phyloP scores from a whole-genome alignment of 2,797 vertebrate species.

The Peromyscus attwateri region DNA sequence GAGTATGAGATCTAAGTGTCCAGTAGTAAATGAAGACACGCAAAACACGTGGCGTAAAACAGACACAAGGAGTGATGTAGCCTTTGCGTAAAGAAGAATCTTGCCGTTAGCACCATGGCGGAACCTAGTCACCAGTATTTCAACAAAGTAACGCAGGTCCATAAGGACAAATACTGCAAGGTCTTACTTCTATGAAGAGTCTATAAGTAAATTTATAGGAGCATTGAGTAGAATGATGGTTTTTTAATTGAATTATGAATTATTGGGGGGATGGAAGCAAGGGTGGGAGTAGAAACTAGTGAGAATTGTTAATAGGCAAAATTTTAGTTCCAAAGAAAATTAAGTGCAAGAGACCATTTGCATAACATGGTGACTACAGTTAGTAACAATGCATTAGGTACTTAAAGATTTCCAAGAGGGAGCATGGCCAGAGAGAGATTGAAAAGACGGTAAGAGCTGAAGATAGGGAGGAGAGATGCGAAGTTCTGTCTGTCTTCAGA shows the following conservation, averaged over 20 bases:
- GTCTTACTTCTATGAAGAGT: not conserved
- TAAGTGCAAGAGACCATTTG: not conserved
- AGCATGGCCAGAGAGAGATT: not conserved
- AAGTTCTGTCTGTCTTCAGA: not conserved
- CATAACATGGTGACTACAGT: not conserved
- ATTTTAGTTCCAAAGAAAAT: not conserved
- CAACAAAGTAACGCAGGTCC: not conserved
- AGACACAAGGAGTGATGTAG: no score
- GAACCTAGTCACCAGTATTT: not conserved
- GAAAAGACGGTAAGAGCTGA: not conserved
- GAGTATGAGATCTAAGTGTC: no score
- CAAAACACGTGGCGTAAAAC: no score
- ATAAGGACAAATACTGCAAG: not conserved
- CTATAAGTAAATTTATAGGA: not conserved
- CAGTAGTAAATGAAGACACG: not conserved
- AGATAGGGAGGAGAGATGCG: not conserved
- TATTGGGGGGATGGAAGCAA: not conserved
- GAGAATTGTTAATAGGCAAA: not conserved
- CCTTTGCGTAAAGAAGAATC: not conserved
- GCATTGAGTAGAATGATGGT: not conserved
- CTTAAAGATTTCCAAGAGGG: not conserved
- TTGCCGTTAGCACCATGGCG: not conserved
- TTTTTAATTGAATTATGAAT: not conserved
- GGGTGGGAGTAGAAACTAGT: not conserved
- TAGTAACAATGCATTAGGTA: not conserved